Percentiles rank a stretch among this genome's conserved stretches.
phyloP scores from a whole-genome alignment of 1,140 invertebrate species.

The Diachasma alloeum region DNA sequence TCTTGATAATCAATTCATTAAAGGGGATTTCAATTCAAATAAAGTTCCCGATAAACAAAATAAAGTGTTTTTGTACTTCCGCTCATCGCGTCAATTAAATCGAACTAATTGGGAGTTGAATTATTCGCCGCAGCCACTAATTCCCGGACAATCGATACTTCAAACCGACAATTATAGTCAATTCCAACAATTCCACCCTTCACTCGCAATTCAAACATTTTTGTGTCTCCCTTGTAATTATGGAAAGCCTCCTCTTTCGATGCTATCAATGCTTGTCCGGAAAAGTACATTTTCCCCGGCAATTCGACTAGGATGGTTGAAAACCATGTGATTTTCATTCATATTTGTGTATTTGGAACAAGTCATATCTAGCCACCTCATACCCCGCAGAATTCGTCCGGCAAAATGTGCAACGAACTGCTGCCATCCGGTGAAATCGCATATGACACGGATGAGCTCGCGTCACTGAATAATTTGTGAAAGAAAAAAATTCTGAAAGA shows the following conservation, averaged over 20 bases:
- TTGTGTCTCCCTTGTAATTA: background rate
- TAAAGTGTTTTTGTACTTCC: no score
- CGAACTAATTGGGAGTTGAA: background rate
- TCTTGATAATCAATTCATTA: no score
- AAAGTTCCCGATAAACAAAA: no score
- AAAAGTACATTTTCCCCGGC: background rate
- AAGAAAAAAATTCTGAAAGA: background rate
- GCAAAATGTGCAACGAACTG: background rate
- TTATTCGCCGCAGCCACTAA: background rate
- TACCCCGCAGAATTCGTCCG: background rate
- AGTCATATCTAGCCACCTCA: background rate
- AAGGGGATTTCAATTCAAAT: no score
- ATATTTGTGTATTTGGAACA: background rate
- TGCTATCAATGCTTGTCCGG: background rate
- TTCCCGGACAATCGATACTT: slow-evolving; percentile 3
- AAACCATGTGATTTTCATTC: background rate
- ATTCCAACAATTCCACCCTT: background rate
- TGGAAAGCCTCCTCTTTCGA: background rate
- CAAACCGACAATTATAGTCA: background rate
- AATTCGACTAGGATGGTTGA: background rate
- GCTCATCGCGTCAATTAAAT: background rate
- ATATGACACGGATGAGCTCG: background rate
- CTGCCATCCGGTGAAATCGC: background rate
- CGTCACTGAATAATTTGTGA: background rate
- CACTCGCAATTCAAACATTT: background rate